phyloP scores from a whole-genome alignment of 2,797 vertebrate genomes.

The Geotrypetes seraphini region DNA sequence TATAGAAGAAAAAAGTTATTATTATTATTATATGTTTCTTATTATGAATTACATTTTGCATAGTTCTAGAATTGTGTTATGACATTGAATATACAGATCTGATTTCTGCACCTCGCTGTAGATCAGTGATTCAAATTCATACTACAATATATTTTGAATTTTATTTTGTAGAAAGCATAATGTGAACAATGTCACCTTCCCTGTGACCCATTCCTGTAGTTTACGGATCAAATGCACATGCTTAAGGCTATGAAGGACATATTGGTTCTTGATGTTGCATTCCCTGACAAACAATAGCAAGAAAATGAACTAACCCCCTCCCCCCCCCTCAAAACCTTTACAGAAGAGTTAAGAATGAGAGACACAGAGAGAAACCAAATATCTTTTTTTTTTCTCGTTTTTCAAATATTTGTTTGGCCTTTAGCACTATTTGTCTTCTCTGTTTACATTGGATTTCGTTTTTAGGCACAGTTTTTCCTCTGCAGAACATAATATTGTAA shows the following conservation, averaged over 20 bases:
- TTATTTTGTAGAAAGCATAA: too few species aligned
- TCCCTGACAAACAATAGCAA: slow-evolving; percentile 20
- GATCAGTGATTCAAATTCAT: too few species aligned
- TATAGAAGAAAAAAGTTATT: too few species aligned
- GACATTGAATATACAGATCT: too few species aligned
- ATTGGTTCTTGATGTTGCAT: slow-evolving; percentile 51
- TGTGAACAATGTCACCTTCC: too few species aligned
- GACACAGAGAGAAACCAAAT: slow-evolving; percentile 49
- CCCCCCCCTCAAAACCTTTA: slow-evolving; percentile 1
- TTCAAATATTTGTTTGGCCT: slow-evolving; percentile 84
- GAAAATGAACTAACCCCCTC: slow-evolving; percentile 11
- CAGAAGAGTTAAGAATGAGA: slow-evolving; percentile 39
- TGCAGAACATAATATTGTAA: slow-evolving; percentile 51
- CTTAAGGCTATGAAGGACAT: slow-evolving; percentile 60
- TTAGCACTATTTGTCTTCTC: slow-evolving; percentile 71
- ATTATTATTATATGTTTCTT: too few species aligned
- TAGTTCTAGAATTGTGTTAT: too few species aligned
- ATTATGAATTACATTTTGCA: too few species aligned
- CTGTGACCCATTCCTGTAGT: slow-evolving; percentile 64
- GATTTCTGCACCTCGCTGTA: too few species aligned
- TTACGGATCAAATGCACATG: slow-evolving; percentile 59
- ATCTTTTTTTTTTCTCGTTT: slow-evolving; percentile 48
- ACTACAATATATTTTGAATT: too few species aligned
- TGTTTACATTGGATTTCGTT: slow-evolving; percentile 66
- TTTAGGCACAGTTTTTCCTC: slow-evolving; percentile 50